Evolutionary conservation across 2,888 invertebrate genomes (phyloP).

Genomic region (Drosophila diplacantha): DNA sequence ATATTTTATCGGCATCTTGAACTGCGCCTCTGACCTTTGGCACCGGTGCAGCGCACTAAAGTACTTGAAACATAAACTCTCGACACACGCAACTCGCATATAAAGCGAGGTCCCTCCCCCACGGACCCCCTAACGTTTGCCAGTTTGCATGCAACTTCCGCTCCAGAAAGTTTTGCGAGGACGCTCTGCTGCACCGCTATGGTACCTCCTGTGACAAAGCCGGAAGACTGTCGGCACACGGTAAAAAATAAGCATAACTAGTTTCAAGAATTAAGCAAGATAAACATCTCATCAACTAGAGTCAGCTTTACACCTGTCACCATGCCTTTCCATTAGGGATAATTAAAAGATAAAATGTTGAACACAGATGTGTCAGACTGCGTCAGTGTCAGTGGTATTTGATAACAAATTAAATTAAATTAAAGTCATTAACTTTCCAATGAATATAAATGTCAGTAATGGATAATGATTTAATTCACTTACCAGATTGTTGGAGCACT

Average conservation of each 20-base stretch:
- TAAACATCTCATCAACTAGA: neutral
- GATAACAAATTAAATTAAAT: neutral
- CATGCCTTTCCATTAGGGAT: neutral
- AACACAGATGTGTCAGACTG: constrained; percentile 2
- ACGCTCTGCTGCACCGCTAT: constrained; percentile 50
- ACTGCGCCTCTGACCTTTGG: constrained; percentile 55
- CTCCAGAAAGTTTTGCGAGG: constrained; percentile 61
- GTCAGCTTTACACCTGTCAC: neutral
- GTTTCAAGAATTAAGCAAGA: neutral
- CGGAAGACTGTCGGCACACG: constrained; percentile 15
- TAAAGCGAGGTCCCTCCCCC: constrained; percentile 1
- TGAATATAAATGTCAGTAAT: neutral
- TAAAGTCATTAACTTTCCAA: neutral
- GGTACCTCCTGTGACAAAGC: constrained; percentile 25
- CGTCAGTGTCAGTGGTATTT: neutral
- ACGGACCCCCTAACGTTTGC: constrained; percentile 21
- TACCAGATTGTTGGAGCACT: constrained; percentile 89
- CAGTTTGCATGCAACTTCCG: constrained; percentile 63
- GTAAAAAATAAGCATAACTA: neutral
- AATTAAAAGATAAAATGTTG: constrained; percentile 5
- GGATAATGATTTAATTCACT: constrained; percentile 69
- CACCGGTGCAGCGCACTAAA: constrained; percentile 28
- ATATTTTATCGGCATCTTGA: constrained; percentile 55
- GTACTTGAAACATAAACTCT: constrained; percentile 37
- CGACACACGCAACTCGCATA: constrained; percentile 26